Base-by-base conservation (phyloP, 2,797 vertebrate genomes). In the Syndactyla subalaris region DNA sequence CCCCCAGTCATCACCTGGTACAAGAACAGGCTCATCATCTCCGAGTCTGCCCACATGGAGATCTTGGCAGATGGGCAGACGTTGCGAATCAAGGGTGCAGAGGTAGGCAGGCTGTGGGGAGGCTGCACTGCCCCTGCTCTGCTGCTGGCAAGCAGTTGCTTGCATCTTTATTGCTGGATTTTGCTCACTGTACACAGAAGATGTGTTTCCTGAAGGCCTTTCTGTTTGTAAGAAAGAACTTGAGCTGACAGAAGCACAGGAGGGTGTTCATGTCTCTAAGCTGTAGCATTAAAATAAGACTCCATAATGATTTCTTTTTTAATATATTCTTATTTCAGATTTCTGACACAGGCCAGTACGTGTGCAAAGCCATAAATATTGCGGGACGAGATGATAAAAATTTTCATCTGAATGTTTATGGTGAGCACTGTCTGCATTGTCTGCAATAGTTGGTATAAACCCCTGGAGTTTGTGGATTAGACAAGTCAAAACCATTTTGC, bases 331-430 rank as follows among this genome's bases (percentile, higher is more conserved):
- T 96, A 76, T 95, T 97, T 92, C 97, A 99, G 99, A 98, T 99
- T 45, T 99, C 99, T 97, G 99, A 99, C 97, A 99, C 98, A 1
- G 99, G 99, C 87, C 99, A 99, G 29, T 99, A 99, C 81, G 98
- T 99, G 75, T 99, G 99, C 97, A 99, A 98, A 97, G 99, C 99
- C 95, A 98, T 98, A 95, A 99, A 99, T 95, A 97, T 99, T 96
- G 99, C 98, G 14, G 99, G 99, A 67, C 98, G 97, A 89, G 99
- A 99, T 97, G 99, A 99, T 97, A 99, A 99, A 98, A 99, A 98
- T 98, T 99, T 99, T 97, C 98, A 99, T 96, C 98, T 99, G 90
- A 99, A 98, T 95, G 98, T 99, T 96, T 98, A 99, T 92, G 99
- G 99, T 99, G 98, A 97, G 96, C 76, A 76, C 95, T 18, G 29